A percentile compares a stretch with the other conserved stretches of the same genome.
Evolutionary conservation across 2,113 vertebrate genomes (phyloP).

Genomic region (Aptenodytes forsteri): DNA sequence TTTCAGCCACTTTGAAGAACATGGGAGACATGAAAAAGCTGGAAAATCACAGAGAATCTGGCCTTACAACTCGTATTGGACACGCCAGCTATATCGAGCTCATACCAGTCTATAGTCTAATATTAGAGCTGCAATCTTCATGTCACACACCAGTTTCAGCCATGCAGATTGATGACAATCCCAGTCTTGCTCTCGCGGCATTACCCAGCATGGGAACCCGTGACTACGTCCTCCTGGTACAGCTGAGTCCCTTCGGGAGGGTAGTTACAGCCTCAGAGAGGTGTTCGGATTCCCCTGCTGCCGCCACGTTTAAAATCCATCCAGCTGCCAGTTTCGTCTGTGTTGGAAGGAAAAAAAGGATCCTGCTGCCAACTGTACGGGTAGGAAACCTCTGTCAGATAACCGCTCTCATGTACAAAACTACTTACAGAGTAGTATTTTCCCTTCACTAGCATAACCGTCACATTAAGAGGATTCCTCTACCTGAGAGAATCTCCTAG

Average conservation of each 20-base stretch:
- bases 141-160: not conserved
- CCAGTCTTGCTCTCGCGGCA: rapidly evolving
- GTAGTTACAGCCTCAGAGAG: not conserved
- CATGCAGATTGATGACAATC: not conserved
- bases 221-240: not conserved
- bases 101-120: too few species aligned
- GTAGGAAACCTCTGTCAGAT: not conserved
- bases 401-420: not conserved
- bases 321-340: not conserved
- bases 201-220: not conserved
- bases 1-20: not conserved
- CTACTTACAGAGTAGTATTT: not conserved
- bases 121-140: not conserved
- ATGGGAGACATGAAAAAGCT: not conserved
- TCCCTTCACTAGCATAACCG: not conserved
- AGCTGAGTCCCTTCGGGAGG: not conserved
- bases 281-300: not conserved
- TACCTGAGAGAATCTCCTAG: not conserved
- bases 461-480: not conserved
- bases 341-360: not conserved
- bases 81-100: rapidly evolving
- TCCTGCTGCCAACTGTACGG: not conserved
- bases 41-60: not conserved
- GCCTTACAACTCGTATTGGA: not conserved
- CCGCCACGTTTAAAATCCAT: not conserved